Evolutionary conservation across 2,113 vertebrate genomes (phyloP).

Genomic region (Fregetta grallaria): DNA sequence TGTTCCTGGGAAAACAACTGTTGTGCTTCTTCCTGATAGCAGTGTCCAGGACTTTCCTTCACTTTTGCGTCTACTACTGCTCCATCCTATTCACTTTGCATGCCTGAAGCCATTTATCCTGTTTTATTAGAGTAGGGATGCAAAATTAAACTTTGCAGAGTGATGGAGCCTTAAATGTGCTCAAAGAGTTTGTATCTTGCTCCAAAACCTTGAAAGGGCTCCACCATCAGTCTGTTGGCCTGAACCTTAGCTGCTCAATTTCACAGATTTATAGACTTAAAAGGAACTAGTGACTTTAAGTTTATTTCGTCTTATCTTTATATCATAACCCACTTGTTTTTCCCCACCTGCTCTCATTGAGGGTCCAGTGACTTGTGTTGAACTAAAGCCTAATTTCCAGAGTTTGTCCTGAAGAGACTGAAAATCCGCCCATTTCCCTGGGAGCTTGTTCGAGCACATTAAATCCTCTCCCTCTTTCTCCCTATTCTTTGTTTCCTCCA

Average conservation of each 20-base stretch:
- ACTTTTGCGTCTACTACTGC: neutral
- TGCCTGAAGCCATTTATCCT: neutral
- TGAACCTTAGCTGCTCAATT: neutral
- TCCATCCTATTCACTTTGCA: neutral
- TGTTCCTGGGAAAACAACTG: neutral
- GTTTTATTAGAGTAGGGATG: neutral
- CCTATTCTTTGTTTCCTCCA: neutral
- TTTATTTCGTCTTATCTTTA: neutral
- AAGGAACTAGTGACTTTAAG: neutral
- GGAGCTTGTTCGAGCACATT: neutral
- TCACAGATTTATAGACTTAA: neutral
- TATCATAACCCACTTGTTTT: neutral
- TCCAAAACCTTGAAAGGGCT: neutral
- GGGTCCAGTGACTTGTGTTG: neutral
- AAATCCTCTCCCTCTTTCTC: neutral
- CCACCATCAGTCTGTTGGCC: neutral
- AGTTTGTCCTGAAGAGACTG: neutral
- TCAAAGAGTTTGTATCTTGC: neutral
- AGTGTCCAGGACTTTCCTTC: neutral
- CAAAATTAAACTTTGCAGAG: neutral
- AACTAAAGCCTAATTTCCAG: neutral
- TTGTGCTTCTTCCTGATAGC: neutral
- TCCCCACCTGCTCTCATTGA: accelerated
- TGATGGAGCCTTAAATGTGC: neutral
- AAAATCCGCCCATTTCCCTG: neutral